phyloP scores from a whole-genome alignment of 2,888 invertebrate species.

The Himalopsyche kuldschensis region DNA sequence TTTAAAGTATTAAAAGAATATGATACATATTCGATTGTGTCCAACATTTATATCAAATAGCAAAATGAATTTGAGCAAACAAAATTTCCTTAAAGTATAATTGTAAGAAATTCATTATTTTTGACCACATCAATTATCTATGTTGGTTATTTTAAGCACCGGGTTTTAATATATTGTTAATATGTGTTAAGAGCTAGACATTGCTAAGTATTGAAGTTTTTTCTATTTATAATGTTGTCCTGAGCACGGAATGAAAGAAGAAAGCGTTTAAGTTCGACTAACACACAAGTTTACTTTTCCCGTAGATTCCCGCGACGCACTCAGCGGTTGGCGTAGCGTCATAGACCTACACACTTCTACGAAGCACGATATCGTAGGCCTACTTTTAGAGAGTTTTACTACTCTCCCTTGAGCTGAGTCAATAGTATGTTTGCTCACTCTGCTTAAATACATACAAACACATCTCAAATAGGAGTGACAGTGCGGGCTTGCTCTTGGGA shows the following conservation, averaged over 20 bases:
- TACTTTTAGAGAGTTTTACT: neutral
- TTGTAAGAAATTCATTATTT: too few species aligned
- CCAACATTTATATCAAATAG: too few species aligned
- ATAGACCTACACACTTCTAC: neutral
- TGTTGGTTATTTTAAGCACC: too few species aligned
- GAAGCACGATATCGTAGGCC: neutral
- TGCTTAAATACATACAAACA: neutral
- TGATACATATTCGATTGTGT: too few species aligned
- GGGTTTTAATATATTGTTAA: too few species aligned
- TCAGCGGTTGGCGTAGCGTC: neutral
- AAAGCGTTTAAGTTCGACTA: conserved; percentile 3
- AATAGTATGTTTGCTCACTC: neutral
- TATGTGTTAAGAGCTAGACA: too few species aligned
- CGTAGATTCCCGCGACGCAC: neutral
- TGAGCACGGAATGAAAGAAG: neutral
- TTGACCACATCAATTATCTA: too few species aligned
- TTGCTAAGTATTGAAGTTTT: too few species aligned
- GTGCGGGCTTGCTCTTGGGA: neutral
- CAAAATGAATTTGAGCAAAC: too few species aligned
- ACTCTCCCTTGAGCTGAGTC: neutral
- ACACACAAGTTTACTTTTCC: conserved; percentile 25
- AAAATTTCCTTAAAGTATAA: too few species aligned
- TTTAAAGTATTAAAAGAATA: too few species aligned
- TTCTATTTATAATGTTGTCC: neutral
- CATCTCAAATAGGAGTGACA: neutral